phyloP scores from a whole-genome alignment of 2,797 vertebrate species.

The Betta splendens region DNA sequence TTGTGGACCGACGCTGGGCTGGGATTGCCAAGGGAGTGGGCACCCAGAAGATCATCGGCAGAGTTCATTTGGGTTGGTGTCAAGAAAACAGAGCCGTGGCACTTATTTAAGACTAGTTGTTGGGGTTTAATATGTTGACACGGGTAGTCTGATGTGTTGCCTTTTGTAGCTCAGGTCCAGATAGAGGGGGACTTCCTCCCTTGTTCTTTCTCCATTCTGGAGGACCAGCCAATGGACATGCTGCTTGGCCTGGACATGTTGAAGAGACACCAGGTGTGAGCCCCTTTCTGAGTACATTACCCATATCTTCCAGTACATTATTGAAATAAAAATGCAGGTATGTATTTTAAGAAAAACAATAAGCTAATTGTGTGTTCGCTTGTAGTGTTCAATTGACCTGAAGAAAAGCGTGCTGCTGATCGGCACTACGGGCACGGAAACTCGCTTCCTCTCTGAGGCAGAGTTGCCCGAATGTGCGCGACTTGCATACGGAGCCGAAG shows the following conservation, averaged over 20 bases:
- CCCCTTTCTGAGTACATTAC: conserved; percentile 9
- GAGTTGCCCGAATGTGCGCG: conserved; percentile 96
- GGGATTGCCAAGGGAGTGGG: conserved; percentile 98
- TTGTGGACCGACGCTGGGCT: conserved; percentile 97
- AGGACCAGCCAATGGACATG: conserved; percentile 99
- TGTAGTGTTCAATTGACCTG: conserved; percentile 95
- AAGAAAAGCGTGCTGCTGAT: conserved; percentile 95
- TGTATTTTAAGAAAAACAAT: neutral
- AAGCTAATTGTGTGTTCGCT: conserved; percentile 10
- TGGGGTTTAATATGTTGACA: neutral
- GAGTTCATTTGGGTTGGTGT: conserved; percentile 93
- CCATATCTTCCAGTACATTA: neutral
- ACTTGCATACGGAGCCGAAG: conserved; percentile 89
- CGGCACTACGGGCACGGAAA: conserved; percentile 94
- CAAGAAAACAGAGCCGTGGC: neutral
- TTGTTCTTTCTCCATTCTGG: conserved; percentile 97
- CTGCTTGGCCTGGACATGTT: conserved; percentile 98
- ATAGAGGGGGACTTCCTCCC: conserved; percentile 98
- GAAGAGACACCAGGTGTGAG: conserved; percentile 96
- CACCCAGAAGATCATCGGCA: conserved; percentile 98
- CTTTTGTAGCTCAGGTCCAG: conserved; percentile 92
- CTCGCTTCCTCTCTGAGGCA: conserved; percentile 92
- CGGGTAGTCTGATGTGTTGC: neutral
- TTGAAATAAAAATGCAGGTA: neutral
- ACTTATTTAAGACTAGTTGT: neutral